These are phyloP conservation scores for Anarsia innoxiella DNA, from an alignment of 2,888 invertebrate genomes.

Conservation along the genomic window DNA sequence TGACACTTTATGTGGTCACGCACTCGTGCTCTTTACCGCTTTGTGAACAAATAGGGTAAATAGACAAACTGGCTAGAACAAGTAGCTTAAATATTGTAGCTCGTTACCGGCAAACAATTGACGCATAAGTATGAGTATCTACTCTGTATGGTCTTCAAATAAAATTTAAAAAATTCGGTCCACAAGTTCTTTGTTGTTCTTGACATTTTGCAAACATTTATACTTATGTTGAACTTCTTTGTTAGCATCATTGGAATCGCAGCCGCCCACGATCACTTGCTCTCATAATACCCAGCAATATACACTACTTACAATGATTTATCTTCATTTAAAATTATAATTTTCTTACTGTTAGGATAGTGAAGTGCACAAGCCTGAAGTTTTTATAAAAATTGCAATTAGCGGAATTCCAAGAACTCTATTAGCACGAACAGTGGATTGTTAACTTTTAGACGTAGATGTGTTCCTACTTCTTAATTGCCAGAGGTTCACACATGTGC, in stretches of 20 bases:
- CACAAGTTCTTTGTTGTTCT: conserved; percentile 1
- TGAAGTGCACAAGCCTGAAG: background rate
- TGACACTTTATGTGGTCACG: conserved; percentile 49
- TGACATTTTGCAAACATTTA: conserved; percentile 11
- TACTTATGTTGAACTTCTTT: conserved; percentile 8
- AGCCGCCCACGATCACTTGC: conserved; percentile 12
- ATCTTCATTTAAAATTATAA: too few species aligned
- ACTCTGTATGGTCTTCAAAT: background rate
- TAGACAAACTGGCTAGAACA: conserved; percentile 3
- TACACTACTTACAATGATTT: too few species aligned
- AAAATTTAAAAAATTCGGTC: background rate
- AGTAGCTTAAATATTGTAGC: too few species aligned
- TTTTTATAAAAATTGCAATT: conserved; percentile 3
- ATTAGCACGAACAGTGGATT: conserved; percentile 4
- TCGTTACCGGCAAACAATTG: background rate
- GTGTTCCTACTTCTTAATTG: conserved; percentile 20
- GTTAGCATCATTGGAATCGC: conserved; percentile 4
- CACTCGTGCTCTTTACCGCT: conserved; percentile 37
- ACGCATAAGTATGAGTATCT: background rate
- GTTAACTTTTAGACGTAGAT: conserved; percentile 26
- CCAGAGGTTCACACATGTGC: conserved; percentile 21
- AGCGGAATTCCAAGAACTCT: conserved; percentile 1
- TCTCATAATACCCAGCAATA: conserved; percentile 7
- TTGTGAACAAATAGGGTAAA: conserved; percentile 33
- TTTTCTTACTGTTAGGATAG: too few species aligned